A percentile compares a stretch with the other conserved stretches of the same genome.
phyloP scores from a whole-genome alignment of 1,140 invertebrate genomes.

The Medauroidea extradentata region DNA sequence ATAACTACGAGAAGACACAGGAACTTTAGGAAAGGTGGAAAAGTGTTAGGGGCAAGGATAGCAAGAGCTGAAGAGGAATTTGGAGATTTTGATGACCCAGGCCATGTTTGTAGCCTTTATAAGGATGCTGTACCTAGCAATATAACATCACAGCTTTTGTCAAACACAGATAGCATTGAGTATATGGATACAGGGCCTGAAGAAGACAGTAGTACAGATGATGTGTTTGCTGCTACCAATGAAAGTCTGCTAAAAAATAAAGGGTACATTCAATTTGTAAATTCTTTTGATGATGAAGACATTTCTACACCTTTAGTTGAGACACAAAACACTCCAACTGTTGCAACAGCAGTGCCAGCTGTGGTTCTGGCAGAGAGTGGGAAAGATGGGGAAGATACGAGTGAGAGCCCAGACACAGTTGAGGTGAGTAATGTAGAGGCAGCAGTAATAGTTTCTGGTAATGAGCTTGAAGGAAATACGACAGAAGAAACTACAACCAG shows the following conservation, averaged over 20 bases:
- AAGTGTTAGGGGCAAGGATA: constrained; percentile 28
- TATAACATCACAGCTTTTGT: constrained; percentile 21
- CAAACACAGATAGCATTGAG: constrained; percentile 55
- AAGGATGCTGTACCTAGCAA: constrained; percentile 9
- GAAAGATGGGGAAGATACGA: constrained; percentile 3
- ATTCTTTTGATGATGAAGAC: constrained; percentile 30
- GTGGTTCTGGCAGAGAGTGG: constrained; percentile 3
- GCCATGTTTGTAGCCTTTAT: constrained; percentile 42
- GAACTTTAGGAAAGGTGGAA: constrained; percentile 35
- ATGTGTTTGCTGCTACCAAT: constrained; percentile 46
- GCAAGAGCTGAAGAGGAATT: constrained; percentile 40
- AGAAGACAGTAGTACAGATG: constrained; percentile 38
- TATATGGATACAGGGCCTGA: constrained; percentile 68
- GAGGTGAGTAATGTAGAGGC: constrained; percentile 15
- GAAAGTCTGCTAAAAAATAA: constrained; percentile 52
- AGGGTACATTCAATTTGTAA: constrained; percentile 65
- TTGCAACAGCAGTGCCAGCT: background rate
- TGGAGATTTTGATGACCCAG: constrained; percentile 31
- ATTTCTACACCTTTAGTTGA: constrained; percentile 19
- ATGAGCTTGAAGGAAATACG: constrained; percentile 23
- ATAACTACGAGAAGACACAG: constrained; percentile 48
- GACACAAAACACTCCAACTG: background rate
- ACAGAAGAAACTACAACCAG: constrained; percentile 26
- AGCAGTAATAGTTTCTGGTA: background rate
- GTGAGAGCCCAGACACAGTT: constrained; percentile 1